These are phyloP conservation scores for Rotaria socialis DNA, from an alignment of 2,888 invertebrate genomes.

Conservation along the genomic window DNA sequence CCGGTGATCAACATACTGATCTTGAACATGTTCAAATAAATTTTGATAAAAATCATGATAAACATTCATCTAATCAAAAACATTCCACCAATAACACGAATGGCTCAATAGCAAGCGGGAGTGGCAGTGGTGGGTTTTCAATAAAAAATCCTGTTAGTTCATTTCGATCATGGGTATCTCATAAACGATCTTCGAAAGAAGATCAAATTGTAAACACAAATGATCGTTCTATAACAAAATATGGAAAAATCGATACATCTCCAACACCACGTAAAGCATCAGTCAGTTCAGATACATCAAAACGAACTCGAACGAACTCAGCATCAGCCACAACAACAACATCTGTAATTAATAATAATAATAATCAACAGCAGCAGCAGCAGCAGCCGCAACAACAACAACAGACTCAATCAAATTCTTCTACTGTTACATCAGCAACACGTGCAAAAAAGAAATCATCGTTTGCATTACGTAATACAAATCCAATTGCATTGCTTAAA, in stretches of 20 bases:
- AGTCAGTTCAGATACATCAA: not conserved
- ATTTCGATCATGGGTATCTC: constrained; percentile 14
- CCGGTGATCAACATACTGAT: constrained; percentile 27
- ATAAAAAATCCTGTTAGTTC: constrained; percentile 17
- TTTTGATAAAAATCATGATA: not conserved
- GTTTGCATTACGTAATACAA: constrained; percentile 25
- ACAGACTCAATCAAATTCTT: not conserved
- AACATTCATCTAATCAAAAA: not conserved
- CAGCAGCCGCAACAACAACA: not conserved
- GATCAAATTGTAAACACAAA: not conserved
- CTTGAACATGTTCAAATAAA: not conserved
- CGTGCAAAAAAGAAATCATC: constrained; percentile 27
- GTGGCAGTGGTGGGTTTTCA: constrained; percentile 6
- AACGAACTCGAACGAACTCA: not conserved
- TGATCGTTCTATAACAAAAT: constrained; percentile 8
- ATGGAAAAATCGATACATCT: not conserved
- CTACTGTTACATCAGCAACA: not conserved
- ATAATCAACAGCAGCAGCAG: not conserved
- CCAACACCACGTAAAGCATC: constrained; percentile 6
- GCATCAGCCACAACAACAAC: constrained; percentile 7
- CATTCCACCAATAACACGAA: not conserved
- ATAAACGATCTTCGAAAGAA: not conserved
- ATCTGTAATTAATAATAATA: not conserved
- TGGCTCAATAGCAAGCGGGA: not conserved
- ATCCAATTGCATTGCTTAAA: constrained; percentile 27